Evolutionary conservation across 2,113 vertebrate species (phyloP), one percentile per base, ranked within the genome.

Genomic region (Sander vitreus): DNA sequence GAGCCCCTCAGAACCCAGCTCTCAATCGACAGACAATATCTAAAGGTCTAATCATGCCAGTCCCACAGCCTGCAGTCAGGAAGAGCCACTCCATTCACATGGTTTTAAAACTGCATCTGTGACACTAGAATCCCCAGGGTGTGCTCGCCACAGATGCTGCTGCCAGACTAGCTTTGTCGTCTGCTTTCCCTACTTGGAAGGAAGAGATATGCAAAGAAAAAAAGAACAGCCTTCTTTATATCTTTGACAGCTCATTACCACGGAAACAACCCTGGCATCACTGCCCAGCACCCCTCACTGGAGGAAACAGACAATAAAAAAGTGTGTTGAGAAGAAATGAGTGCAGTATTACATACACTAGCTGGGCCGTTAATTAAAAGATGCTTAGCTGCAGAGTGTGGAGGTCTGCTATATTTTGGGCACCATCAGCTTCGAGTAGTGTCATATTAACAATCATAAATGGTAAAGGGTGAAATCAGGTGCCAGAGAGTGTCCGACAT

Each of bases 231-330:
- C 89, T 91, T 93, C 90, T 93, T 95, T 93, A 94, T 94, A 93
- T 95, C 91, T 86, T 85, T 94, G 95, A 95, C 95, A 96, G 94
- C 94, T 96, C 94, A 95, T 96, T 96, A 95, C 92, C 92, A 93
- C 91, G 69, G 92, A 94, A 94, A 95, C 94, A 93, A 94, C 93
- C 83, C 89, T 90, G 94, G 91, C 92, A 93, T 94, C 91, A 89
- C 86, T 90, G 87, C 82, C 81, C 80, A 60, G 30, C 73, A 19
- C 68, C 55, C 54, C 39, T 83, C 75, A 81, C 75, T 76, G 80
- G 88, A 88, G 88, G 83, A 93, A 89, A 91, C 65, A 87, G 80
- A 92, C 77, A 92, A 85, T 88, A 90, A 86, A 83, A 80, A 77
- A 69, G 55, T 73, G 63, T 58, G 59, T 18, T 81, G 64, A 62